A percentile compares a stretch with the other conserved stretches of the same genome.
phyloP scores from a whole-genome alignment of 2,797 vertebrate species.

The Okamejei kenojei region DNA sequence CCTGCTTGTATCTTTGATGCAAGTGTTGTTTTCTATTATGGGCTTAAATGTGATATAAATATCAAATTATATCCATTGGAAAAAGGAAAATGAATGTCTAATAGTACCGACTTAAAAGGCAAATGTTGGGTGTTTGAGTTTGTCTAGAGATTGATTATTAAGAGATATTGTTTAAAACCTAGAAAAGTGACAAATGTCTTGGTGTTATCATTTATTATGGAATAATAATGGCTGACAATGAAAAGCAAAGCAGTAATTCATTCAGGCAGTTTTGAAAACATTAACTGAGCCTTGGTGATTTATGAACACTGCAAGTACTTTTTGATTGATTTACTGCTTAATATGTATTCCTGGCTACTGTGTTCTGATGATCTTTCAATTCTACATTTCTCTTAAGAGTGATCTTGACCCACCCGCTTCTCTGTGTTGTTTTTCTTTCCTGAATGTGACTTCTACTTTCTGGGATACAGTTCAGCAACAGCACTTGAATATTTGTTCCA shows the following conservation, averaged over 20 bases:
- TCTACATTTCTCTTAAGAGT: slow-evolving; percentile 3
- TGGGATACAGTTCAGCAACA: background rate
- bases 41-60: background rate
- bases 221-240: background rate
- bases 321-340: background rate
- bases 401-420: background rate
- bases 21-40: background rate
- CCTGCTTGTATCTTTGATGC: background rate
- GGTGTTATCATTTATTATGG: background rate
- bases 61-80: background rate
- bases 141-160: background rate
- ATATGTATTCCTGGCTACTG: background rate
- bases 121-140: background rate
- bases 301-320: background rate
- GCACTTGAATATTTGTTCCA: background rate
- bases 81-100: background rate
- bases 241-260: background rate
- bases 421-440: background rate
- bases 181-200: background rate
- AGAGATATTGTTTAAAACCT: background rate
- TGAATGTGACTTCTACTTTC: background rate
- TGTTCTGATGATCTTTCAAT: background rate
- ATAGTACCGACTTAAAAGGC: background rate
- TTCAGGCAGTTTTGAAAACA: background rate
- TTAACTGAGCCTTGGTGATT: background rate